Evolutionary conservation across 2,888 invertebrate genomes (phyloP).

Genomic region (Xanthia togata): DNA sequence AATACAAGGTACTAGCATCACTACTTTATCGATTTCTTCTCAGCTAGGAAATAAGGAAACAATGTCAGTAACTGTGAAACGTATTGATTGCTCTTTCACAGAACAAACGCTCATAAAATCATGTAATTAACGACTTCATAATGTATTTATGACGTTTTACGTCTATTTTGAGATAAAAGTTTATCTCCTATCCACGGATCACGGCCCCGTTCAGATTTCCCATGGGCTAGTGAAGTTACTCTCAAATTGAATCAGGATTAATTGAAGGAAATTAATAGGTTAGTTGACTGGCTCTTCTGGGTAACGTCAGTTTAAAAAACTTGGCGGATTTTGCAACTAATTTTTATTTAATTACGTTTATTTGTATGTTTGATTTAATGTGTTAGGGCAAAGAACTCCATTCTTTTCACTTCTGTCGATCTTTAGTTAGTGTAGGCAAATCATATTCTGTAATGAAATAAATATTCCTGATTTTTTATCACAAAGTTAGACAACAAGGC

Average conservation of each 20-base stretch:
- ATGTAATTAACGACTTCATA: conserved; percentile 41
- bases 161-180: conserved; percentile 54
- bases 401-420: not conserved
- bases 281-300: not conserved
- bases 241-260: conserved; percentile 51
- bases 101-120: conserved; percentile 50
- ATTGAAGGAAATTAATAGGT: conserved; percentile 23
- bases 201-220: conserved; percentile 33
- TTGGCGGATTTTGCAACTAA: not conserved
- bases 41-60: not conserved
- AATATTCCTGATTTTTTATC: not conserved
- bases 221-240: conserved; percentile 25
- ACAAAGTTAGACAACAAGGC: not conserved
- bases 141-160: conserved; percentile 40
- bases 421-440: too few relatives aligned
- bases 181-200: conserved; percentile 32
- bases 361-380: not conserved
- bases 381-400: not conserved
- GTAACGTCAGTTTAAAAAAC: not conserved
- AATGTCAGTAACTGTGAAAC: conserved; percentile 12
- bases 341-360: not conserved
- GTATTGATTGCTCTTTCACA: conserved; percentile 35
- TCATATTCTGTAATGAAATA: not conserved
- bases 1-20: conserved; percentile 1
- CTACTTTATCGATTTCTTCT: conserved; percentile 29